Conservation (phyloP, 2,797 vertebrate genomes). For the Siniperca scherzeri region DNA sequence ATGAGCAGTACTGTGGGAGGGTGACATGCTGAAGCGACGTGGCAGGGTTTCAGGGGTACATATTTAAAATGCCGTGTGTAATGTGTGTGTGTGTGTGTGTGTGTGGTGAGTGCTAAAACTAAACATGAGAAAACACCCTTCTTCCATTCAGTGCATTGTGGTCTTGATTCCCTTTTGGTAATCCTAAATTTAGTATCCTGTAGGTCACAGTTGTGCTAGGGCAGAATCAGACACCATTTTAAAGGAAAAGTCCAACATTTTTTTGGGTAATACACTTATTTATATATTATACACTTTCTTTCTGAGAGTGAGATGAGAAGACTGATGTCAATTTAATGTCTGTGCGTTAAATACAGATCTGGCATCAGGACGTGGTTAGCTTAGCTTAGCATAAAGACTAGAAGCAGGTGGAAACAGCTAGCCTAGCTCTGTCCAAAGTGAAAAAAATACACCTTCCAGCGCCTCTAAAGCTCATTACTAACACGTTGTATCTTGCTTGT, state of each 20-base stretch:
- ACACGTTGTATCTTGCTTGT: neutral
- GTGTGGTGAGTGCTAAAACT: neutral
- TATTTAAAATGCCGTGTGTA: neutral
- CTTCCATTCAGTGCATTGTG: constrained; percentile 40
- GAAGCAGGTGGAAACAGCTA: neutral
- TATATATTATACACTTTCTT: too few relatives aligned
- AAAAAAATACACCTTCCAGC: neutral
- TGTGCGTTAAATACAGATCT: neutral
- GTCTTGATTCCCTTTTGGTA: constrained; percentile 28
- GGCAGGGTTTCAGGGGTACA: neutral
- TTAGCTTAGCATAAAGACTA: neutral
- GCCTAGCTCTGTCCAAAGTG: neutral
- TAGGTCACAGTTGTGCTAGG: neutral
- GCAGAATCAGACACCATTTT: neutral
- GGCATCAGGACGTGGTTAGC: neutral
- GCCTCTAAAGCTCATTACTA: neutral
- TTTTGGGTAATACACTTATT: neutral
- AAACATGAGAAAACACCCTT: constrained; percentile 5
- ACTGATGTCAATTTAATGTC: neutral
- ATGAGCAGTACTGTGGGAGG: neutral
- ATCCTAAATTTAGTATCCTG: neutral
- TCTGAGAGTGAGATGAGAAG: neutral
- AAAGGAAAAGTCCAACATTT: constrained; percentile 30
- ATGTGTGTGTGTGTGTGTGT: neutral
- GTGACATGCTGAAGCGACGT: neutral